Evolutionary conservation across 2,888 invertebrate genomes (phyloP), one percentile per base, ranked within the genome.

Genomic region (Hydriomena furcata): DNA sequence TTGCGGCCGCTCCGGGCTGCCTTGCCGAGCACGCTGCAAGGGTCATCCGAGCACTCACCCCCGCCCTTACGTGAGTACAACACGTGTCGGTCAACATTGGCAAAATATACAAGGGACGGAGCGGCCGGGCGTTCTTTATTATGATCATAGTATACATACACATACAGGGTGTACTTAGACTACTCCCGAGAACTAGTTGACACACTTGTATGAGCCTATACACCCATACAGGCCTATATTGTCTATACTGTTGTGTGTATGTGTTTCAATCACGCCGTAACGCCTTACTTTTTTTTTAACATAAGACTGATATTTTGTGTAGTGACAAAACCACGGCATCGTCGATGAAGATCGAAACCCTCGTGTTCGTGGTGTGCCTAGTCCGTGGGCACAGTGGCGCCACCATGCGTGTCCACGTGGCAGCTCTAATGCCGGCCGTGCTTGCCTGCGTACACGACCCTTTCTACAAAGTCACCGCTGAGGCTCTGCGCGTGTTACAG

Each of bases 401-500:
- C 64, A 94, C 94, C 1, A 97, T 98, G 83, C 95, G 96, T 65
- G 92, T 93, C 2, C 95, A 97, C 79, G 95, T 97, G 78, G 91
- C 92, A 1, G 92, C 94, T 17, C 83, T 98, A 30, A 92, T 97
- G 55, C 96, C 97, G 6, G 95, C 98, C 2, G 95, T 99, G 36
- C 94, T 98, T 36, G 92, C 94, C 51, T 96, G 98, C 25, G 98
- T 99, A 13, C 95, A 95, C 42, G 99, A 99, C 91, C 95, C 95
- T 32, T 99, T 99, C 91, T 99, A 99, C 91, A 99, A 99, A 91
- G 99, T 99, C 66, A 97, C 98, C 1, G 98, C 99, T 0, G 99
- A 99, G 82, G 99, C 99, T 1, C 90, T 99, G 44, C 89, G 97
- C 13, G 98, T 99, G 10, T 91, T 98, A 55, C 98, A 99, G 79